These are phyloP conservation scores for Ophion ventricosus DNA, from an alignment of 2,888 invertebrate genomes.

Conservation along the genomic window DNA sequence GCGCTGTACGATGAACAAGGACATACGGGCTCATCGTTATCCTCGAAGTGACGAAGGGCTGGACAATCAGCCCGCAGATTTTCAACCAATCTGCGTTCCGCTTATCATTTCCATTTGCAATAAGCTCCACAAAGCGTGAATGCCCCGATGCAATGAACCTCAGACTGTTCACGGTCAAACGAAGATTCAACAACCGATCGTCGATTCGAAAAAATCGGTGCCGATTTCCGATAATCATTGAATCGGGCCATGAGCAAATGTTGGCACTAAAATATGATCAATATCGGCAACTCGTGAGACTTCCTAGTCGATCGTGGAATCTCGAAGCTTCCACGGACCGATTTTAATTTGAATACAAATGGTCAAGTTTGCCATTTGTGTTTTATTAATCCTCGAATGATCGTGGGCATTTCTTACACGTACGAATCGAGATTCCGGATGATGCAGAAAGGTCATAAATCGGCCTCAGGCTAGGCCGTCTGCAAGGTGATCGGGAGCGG, in stretches of 20 bases:
- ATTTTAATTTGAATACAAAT: constrained; percentile 17
- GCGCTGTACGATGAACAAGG: constrained; percentile 19
- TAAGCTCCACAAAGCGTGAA: constrained; percentile 10
- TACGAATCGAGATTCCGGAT: constrained; percentile 65
- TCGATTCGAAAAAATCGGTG: neutral
- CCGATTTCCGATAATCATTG: neutral
- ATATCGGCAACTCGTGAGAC: neutral
- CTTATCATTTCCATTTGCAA: neutral
- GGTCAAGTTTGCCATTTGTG: constrained; percentile 3
- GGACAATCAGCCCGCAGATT: constrained; percentile 47
- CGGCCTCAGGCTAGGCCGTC: constrained; percentile 81
- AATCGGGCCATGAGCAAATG: neutral
- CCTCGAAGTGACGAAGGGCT: constrained; percentile 46
- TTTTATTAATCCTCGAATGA: constrained; percentile 33
- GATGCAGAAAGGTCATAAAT: constrained; percentile 74
- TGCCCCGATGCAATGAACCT: constrained; percentile 38
- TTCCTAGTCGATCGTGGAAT: neutral
- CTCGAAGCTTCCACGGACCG: constrained; percentile 1
- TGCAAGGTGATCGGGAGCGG: constrained; percentile 80
- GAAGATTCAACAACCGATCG: neutral
- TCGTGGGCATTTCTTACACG: constrained; percentile 58
- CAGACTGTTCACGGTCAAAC: neutral
- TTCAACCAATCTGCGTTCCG: constrained; percentile 26
- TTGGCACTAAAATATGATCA: neutral
- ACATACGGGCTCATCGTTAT: constrained; percentile 54